Evolutionary conservation across 92 coral and sea anemone species (phyloP), one percentile per base, ranked within the genome.

Genomic region (Bergia sp.): DNA sequence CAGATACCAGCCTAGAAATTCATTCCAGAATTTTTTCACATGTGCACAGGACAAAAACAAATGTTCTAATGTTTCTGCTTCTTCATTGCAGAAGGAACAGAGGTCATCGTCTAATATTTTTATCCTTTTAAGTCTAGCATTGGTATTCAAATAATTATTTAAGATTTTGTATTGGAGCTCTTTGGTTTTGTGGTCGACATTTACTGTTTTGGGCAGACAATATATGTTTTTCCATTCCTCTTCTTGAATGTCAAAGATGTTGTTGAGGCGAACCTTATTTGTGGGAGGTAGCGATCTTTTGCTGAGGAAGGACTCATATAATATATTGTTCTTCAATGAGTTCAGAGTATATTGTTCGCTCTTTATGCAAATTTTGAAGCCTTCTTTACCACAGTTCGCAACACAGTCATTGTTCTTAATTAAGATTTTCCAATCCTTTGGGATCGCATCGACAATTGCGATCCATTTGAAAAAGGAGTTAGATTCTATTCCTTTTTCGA

Each of bases 391-490:
- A 29, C 78, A 73, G 78, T 73, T 73, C 78, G 78, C 78, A 13
- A 73, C 78, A 73, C 78, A 73, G 41, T 73, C 78, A 73, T 73
- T 73, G 78, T 73, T 73, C 78, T 73, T 73, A 73, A 73, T 73
- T 73, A 73, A 73, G 78, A 73, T 73, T 73, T 73, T 73, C 78
- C 78, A 73, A 29, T 73, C 78, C 78, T 73, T 73, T 73, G 78
- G 78, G 78, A 73, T 73, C 78, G 78, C 78, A 73, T 73, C 78
- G 41, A 73, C 78, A 29, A 37, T 73, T 73, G 78, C 78, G 78
- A 73, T 73, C 78, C 78, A 73, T 73, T 73, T 73, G 78, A 73
- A 73, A 73, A 77, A 77, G 81, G 81, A 77, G 81, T 77, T 77
- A 77, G 81, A 77, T 77, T 77, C 53, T 41, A 77, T 77, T 77